Base-by-base conservation (phyloP, 2,113 vertebrate species). In the Isurus oxyrinchus region DNA sequence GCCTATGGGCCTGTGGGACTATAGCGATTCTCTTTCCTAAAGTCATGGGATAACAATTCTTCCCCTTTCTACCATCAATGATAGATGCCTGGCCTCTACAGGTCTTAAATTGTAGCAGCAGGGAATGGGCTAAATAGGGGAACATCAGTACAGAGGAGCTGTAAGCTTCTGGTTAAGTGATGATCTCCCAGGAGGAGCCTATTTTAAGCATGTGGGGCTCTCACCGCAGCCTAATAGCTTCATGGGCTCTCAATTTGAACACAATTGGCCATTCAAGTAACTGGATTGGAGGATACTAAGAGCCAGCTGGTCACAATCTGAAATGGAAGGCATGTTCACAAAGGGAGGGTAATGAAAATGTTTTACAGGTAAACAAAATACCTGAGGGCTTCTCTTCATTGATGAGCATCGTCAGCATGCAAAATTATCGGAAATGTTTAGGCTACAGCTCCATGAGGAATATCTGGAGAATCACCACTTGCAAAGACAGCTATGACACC, bases 281-380 rank as follows among this genome's bases (percentile, higher is more conserved):
- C 31, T 72, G 3, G 25, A 31, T 1, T 91, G 61, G 40, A 14
- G 49, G 44, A 95, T 95, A 59, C 3, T 44, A 67, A 31, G 93
- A 49, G 40, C 25, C 94, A 53, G 94, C 40, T 27, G 44, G 66
- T 31, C 53, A 53, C 21, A 95, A 95, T 67, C 61, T 25, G 63
- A 67, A 94, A 67, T 25, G 59, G 91, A 94, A 94, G 40, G 91
- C 21, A 2, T 35, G 94, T 31, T 67, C 94, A 95, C 63, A 53
- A 55, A 69, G 23, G 94, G 44, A 95, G 66, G 66, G 66, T 95
- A 95, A 93, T 69, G 8, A 95, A 95, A 95, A n/a, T 49, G 40
- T 67, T 44, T 63, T 5, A 44, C 40, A 49, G 40, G 40, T 72
- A 69, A 95, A 95, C 63, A 95, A 23, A 95, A 72, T 63, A 69